Evolutionary conservation across 2,113 vertebrate genomes (phyloP), one percentile per base, ranked within the genome.

Genomic region (Mormyrus lacerda): DNA sequence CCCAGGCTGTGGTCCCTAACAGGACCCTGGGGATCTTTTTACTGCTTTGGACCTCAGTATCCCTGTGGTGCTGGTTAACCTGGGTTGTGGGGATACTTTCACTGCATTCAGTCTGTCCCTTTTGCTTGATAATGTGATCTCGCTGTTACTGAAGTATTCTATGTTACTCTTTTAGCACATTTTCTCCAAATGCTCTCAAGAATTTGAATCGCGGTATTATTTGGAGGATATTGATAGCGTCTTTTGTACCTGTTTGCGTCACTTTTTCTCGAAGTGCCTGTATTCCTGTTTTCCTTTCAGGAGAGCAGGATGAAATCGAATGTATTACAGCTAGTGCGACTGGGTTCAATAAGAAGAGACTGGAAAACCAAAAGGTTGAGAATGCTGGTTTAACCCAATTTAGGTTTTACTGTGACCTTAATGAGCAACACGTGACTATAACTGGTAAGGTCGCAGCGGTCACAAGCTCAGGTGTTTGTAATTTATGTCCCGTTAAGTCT

Each of bases 361-460:
- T 88, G 65, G 83, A 47, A 58, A 90, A 86, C 90, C 90, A 58
- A 91, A 89, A 90, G 92, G 92, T 90, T 91, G 91, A 90, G 45
- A 86, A 90, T 92, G 91, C 92, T 93, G 91, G 84, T 91, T 93
- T 93, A 93, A 93, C 91, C 91, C 91, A 88, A 87, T 89, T 89
- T 87, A 89, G 89, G 89, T 88, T 88, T 88, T 83, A 91, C 88
- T 91, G 89, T 89, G 48, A 45, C 87, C 89, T 90, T 93, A 93
- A 93, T 93, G 88, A 93, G 89, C 86, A 88, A 89, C 92, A 93
- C 90, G 91, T 91, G 87, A 83, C 61, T 88, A 82, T 82, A 15
- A 27, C 17, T 39, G 35, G 89, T 91, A 90, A 92, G 90, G 89
- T 92, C 90, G 87, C 55, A 88, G 90, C 24, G 92, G 92, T 92